Base-by-base conservation (phyloP, 2,113 vertebrate genomes). In the Cheilinus undulatus region DNA sequence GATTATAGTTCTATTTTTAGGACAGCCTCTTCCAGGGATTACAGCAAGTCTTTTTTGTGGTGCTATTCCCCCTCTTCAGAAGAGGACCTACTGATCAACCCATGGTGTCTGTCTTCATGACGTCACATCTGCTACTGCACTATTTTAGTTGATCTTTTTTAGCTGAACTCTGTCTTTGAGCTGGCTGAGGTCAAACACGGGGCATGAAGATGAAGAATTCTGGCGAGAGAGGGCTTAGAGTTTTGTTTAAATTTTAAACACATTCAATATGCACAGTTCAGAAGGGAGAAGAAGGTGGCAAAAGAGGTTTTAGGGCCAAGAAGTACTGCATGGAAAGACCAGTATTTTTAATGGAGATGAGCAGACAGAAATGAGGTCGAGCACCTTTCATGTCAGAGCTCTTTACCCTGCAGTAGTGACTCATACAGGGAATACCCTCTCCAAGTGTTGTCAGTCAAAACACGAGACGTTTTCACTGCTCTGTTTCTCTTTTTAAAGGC, bases 171-270 rank as follows among this genome's bases (percentile, higher is more conserved):
- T 20, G 40, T 53, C n/a, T 77, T 63, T 65, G 19, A 62, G 63
- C 54, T 3, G 42, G 51, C 59, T 43, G 77, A 65, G 81, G 79
- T 83, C 70, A 72, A 59, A 73, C 22, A 1, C 43, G 40, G 80
- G 70, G 28, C 68, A 69, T 50, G 38, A 28, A 26, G 10, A 15
- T n/a, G 68, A 56, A 42, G 46, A 45, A 30, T 26, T 34, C 59
- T 0, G 42, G 49, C 20, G 51, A 48, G 19, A 3, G 36, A 76
- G 46, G 68, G 61, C 43, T 74, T 32, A 40, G 59, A 66, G 69
- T 73, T 61, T 28, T 66, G 57, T 85, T 86, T 70, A 83, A 82
- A 76, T 59, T 76, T 83, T 80, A 86, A 88, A 87, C 52, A 49
- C 54, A 52, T 76, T 68, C 59, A 73, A 56, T 69, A 69, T 76